Conservation (phyloP, 2,113 vertebrate genomes). For the Trinectes maculatus region DNA sequence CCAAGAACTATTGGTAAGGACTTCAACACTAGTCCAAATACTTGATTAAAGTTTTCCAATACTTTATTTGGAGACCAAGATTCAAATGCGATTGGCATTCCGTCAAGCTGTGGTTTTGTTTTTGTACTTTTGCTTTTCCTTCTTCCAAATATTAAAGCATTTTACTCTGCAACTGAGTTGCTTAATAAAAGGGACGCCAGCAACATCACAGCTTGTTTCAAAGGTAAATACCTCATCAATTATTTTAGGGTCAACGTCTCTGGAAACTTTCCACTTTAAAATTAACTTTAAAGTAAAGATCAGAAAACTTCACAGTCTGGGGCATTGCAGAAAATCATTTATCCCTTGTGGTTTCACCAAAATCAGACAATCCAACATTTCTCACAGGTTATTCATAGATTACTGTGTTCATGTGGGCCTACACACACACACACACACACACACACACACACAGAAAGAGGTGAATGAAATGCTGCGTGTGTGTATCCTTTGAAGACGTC, state of each 20-base stretch:
- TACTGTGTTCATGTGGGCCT: no score
- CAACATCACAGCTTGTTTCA: constrained; percentile 17
- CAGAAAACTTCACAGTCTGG: background rate
- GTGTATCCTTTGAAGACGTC: constrained; percentile 1
- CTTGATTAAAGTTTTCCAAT: constrained; percentile 44
- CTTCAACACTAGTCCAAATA: constrained; percentile 37
- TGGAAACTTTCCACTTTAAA: background rate
- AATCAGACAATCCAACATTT: background rate
- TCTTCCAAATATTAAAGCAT: constrained; percentile 11
- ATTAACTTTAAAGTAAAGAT: no score
- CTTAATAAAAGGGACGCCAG: background rate
- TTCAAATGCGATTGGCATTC: constrained; percentile 36
- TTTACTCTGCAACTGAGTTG: background rate
- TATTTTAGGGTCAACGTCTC: background rate
- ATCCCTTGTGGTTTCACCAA: background rate
- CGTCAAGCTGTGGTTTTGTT: constrained; percentile 21
- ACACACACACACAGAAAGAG: constrained; percentile 13
- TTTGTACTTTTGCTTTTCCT: background rate
- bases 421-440: constrained; percentile 10
- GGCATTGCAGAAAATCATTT: background rate
- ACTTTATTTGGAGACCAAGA: constrained; percentile 21
- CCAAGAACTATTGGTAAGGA: constrained; percentile 19
- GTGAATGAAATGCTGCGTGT: constrained; percentile 18
- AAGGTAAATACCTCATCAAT: constrained; percentile 1
- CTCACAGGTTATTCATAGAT: background rate